phyloP scores from a whole-genome alignment of 1,140 invertebrate species.

The Holotrichia oblita region DNA sequence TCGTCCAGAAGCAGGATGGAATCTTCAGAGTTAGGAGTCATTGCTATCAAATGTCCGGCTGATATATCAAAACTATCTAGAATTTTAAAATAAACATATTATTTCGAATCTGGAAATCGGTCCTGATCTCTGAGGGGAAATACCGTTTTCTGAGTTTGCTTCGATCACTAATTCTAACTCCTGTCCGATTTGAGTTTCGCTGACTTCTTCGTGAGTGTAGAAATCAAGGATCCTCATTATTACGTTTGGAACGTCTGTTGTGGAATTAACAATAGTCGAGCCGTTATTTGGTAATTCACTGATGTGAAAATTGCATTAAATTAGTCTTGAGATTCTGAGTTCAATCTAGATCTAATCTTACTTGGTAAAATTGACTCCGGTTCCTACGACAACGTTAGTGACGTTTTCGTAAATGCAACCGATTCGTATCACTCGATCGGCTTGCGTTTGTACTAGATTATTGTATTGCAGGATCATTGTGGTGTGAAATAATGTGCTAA shows the following conservation, averaged over 20 bases:
- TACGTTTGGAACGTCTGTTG: slow-evolving; percentile 48
- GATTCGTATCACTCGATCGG: slow-evolving; percentile 71
- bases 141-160: slow-evolving; percentile 53
- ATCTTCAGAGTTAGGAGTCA: slow-evolving; percentile 61
- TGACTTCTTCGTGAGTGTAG: slow-evolving; percentile 53
- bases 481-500: slow-evolving; percentile 68
- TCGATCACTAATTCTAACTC: slow-evolving; percentile 58
- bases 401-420: slow-evolving; percentile 66
- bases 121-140: neutral
- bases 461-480: slow-evolving; percentile 74
- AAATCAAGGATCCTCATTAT: slow-evolving; percentile 58
- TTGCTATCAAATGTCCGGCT: slow-evolving; percentile 66
- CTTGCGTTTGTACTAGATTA: slow-evolving; percentile 71
- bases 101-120: neutral
- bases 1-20: slow-evolving; percentile 68
- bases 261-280: slow-evolving; percentile 52
- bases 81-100: slow-evolving; percentile 15
- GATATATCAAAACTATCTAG: slow-evolving; percentile 61
- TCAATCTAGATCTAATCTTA: slow-evolving; percentile 45
- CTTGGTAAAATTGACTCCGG: slow-evolving; percentile 57
- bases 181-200: slow-evolving; percentile 59
- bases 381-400: slow-evolving; percentile 56
- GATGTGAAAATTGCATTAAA: neutral
- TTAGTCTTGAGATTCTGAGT: neutral
- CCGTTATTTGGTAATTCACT: slow-evolving; percentile 49